Base-by-base conservation (phyloP, 2,888 invertebrate species). In the Drosophila rellima region DNA sequence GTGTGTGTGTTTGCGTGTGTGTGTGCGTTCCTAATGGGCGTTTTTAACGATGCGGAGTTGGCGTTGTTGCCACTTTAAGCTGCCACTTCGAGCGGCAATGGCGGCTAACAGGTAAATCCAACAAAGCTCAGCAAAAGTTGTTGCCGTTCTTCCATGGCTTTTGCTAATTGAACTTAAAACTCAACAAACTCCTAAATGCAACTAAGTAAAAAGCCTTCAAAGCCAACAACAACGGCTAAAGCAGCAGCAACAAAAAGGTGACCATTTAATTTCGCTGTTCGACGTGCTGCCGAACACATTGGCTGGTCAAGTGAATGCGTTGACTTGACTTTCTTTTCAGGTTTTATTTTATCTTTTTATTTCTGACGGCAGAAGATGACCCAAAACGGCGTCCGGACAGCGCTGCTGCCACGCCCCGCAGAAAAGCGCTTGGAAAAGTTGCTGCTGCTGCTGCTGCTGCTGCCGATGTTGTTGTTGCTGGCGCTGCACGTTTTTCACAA, bases 401-500 rank as follows among this genome's bases (percentile, higher is more conserved):
- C 15, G 31, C 54, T 44, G 33, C 5, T 50, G 57, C 51, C 62
- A 45, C 40, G 40, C 50, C 56, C 29, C 50, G 15, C 11, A 47
- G 13, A n/a, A 17, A 50, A 55, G 44, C 59, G 8, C 55, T 66
- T n/a, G 66, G n/a, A 61, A 73, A 74, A 63, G 63, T 56, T 70
- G 57, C 37, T 20, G 26, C 7, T 66, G 23, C 56, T 26, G 51
- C 17, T 80, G 71, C 65, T 72, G 68, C 44, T 78, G 88, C 77
- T 17, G 60, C 45, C 66, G 59, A 20, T 33, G 51, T 26, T 61
- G 31, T 37, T 74, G 76, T 60, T 73, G 88, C 80, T 85, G 76
- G 69, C 82, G 74, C 57, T 85, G 89, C 85, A 89, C 89, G 89
- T 89, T 85, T 89, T 90, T 80, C 82, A 81, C 88, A 90, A 89